Percentiles rank a stretch among this genome's conserved stretches.
Evolutionary conservation across 2,113 vertebrate species (phyloP).

Genomic region (Columbina picui): DNA sequence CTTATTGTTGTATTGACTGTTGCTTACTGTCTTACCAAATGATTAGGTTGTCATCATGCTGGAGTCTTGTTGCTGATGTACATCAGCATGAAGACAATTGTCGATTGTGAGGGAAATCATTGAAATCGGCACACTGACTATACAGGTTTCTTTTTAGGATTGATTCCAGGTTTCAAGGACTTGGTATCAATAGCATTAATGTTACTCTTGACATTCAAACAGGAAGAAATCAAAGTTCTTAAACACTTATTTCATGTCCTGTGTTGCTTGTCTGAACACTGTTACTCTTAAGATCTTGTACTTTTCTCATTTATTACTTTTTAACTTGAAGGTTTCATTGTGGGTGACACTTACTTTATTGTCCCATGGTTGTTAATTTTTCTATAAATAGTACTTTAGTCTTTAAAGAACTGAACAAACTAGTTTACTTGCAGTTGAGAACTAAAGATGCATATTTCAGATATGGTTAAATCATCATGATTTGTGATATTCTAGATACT

Average conservation of each 20-base stretch:
- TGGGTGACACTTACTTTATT: background rate
- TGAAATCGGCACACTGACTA: background rate
- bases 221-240: background rate
- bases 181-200: background rate
- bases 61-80: fast-evolving
- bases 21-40: background rate
- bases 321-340: background rate
- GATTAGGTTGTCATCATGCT: fast-evolving
- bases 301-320: background rate
- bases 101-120: background rate
- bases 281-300: background rate
- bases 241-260: background rate
- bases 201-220: background rate
- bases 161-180: background rate
- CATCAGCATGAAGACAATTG: background rate
- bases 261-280: background rate
- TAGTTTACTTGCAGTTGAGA: background rate
- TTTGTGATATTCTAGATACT: background rate
- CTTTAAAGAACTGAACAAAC: background rate
- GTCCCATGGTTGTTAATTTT: background rate
- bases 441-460: background rate
- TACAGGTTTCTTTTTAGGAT: background rate
- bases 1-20: background rate
- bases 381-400: background rate
- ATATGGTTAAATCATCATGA: background rate